Percentiles rank a stretch among this genome's conserved stretches.
Evolutionary conservation across 2,113 vertebrate genomes (phyloP).

Genomic region (Mystacornis crossleyi): DNA sequence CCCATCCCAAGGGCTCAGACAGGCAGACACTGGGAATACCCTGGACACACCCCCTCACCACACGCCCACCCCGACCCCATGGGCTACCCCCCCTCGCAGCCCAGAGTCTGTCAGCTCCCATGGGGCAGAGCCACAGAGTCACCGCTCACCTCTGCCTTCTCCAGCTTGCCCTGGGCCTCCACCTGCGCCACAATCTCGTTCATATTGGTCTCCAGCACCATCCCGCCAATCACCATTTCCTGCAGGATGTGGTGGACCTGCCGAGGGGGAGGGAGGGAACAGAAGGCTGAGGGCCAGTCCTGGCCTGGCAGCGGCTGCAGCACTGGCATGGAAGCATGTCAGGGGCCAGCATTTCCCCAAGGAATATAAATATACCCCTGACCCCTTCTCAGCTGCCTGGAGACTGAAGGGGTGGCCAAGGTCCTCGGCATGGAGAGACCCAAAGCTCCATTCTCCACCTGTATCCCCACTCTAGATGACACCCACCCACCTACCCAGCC

Average conservation of each 20-base stretch:
- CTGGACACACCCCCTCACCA: accelerated
- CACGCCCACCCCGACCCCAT: accelerated
- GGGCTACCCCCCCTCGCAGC: accelerated
- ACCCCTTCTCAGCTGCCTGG: neutral
- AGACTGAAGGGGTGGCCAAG: accelerated
- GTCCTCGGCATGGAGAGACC: neutral
- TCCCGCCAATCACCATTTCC: slow-evolving; percentile 93
- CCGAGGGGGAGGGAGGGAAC: accelerated
- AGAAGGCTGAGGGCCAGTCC: neutral
- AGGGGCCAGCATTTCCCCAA: neutral
- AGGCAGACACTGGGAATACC: neutral
- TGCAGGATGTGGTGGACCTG: slow-evolving; percentile 82
- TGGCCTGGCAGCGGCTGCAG: accelerated
- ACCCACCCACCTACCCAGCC: too few species aligned
- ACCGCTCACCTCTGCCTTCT: slow-evolving; percentile 89
- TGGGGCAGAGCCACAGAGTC: accelerated
- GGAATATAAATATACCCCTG: neutral
- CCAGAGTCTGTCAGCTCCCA: accelerated
- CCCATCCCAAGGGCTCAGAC: accelerated
- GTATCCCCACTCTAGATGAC: neutral
- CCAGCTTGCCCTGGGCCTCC: slow-evolving; percentile 90
- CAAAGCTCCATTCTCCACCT: accelerated
- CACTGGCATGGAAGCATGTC: accelerated
- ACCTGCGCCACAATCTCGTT: slow-evolving; percentile 92
- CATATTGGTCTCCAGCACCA: slow-evolving; percentile 98